phyloP scores from a whole-genome alignment of 2,113 vertebrate genomes.

The Sinocyclocheilus maitianheensis region DNA sequence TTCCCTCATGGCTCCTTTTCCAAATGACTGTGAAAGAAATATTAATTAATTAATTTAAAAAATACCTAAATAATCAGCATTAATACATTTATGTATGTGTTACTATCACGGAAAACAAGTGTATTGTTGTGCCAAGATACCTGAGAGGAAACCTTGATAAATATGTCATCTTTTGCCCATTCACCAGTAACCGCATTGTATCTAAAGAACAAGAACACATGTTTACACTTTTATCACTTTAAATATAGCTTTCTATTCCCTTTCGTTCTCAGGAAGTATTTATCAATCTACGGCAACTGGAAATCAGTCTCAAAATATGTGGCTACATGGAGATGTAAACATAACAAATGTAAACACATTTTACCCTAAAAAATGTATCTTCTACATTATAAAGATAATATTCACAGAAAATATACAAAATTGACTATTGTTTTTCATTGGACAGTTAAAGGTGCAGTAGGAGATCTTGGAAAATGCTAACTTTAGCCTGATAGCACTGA shows the following conservation, averaged over 20 bases:
- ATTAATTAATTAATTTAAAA: not conserved
- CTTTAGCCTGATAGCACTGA: no score
- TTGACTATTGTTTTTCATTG: not conserved
- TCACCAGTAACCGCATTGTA: slow-evolving; percentile 90
- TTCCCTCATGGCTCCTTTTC: slow-evolving; percentile 95
- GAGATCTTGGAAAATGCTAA: no score
- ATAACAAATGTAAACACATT: not conserved
- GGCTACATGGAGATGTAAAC: slow-evolving; percentile 82
- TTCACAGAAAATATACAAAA: not conserved
- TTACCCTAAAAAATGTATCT: not conserved
- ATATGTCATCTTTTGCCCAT: slow-evolving; percentile 89
- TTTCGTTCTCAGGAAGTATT: slow-evolving; percentile 85
- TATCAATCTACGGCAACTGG: slow-evolving; percentile 94
- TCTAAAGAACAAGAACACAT: slow-evolving; percentile 67
- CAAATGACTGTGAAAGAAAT: slow-evolving; percentile 84
- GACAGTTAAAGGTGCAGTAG: not conserved
- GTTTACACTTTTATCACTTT: not conserved
- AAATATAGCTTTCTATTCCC: slow-evolving; percentile 1
- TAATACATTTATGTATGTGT: not conserved
- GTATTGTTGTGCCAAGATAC: slow-evolving; percentile 65
- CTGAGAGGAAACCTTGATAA: slow-evolving; percentile 93
- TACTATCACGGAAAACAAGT: not conserved
- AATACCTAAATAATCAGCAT: not conserved
- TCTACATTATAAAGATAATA: not conserved
- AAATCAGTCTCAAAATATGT: slow-evolving; percentile 93